phyloP scores from a whole-genome alignment of 2,797 vertebrate genomes.

The Philypnodon macrostomus region DNA sequence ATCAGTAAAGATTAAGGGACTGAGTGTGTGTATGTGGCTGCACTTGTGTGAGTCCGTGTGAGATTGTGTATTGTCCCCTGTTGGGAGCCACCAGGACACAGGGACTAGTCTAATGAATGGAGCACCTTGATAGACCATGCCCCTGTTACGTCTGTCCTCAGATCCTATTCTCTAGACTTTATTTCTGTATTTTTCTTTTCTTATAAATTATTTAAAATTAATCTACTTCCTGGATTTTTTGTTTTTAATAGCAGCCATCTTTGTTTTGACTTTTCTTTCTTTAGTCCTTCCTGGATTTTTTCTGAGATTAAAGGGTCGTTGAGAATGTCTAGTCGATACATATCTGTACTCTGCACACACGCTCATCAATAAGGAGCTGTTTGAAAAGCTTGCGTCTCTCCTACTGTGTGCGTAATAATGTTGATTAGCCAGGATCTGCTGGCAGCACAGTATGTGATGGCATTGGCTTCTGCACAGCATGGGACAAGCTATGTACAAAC shows the following conservation, averaged over 20 bases:
- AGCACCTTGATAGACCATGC: constrained; percentile 44
- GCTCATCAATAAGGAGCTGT: constrained; percentile 44
- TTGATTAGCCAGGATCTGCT: constrained; percentile 62
- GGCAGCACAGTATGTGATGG: constrained; percentile 70
- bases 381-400: constrained; percentile 25
- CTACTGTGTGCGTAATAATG: constrained; percentile 51
- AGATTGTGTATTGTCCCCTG: constrained; percentile 55
- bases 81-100: constrained; percentile 48
- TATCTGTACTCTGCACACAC: constrained; percentile 54
- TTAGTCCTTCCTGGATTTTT: constrained; percentile 8
- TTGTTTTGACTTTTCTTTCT: not conserved
- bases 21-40: constrained; percentile 3
- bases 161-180: constrained; percentile 7
- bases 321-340: constrained; percentile 60
- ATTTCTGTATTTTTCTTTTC: not conserved
- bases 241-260: not conserved
- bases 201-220: not conserved
- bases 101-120: constrained; percentile 53
- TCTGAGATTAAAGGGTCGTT: constrained; percentile 25
- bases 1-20: constrained; percentile 11
- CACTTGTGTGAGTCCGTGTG: constrained; percentile 35
- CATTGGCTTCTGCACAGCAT: constrained; percentile 63
- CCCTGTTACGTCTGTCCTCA: constrained; percentile 6
- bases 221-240: not conserved
- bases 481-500: constrained; percentile 45